Conservation (phyloP, 2,113 vertebrate genomes). For the Hypomesus transpacificus region DNA sequence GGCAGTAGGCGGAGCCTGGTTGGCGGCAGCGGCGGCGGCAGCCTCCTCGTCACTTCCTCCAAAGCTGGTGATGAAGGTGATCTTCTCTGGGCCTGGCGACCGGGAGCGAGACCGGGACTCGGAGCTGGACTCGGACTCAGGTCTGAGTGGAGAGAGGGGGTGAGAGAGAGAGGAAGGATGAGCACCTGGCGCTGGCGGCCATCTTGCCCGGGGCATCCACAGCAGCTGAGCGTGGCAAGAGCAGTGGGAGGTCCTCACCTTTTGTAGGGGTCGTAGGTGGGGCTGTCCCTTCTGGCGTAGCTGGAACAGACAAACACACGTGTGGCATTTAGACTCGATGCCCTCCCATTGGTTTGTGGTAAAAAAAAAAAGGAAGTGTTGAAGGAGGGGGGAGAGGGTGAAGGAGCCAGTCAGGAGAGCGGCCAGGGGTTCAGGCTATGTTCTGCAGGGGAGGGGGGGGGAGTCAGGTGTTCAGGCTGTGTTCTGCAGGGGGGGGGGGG, state of each 20-base stretch:
- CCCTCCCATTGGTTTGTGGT: background rate
- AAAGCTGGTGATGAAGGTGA: conserved; percentile 95
- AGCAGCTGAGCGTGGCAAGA: background rate
- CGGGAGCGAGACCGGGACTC: conserved; percentile 83
- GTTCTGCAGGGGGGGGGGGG: too few relatives aligned
- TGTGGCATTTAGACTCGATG: background rate
- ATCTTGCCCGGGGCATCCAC: background rate
- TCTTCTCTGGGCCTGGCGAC: conserved; percentile 83
- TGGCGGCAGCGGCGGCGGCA: conserved; percentile 32
- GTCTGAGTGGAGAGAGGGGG: conserved; percentile 54
- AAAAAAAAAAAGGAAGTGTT: too few relatives aligned
- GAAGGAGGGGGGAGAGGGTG: background rate
- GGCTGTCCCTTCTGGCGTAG: conserved; percentile 92
- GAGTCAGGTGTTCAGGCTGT: too few relatives aligned
- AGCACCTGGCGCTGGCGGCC: background rate
- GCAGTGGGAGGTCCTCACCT: conserved; percentile 66
- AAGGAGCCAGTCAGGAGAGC: too few relatives aligned
- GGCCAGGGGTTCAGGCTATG: too few relatives aligned
- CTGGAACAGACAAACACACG: conserved; percentile 53
- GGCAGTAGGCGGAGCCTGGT: conserved; percentile 55
- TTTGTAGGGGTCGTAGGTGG: conserved; percentile 95
- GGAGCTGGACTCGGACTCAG: conserved; percentile 83
- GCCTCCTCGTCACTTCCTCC: conserved; percentile 92
- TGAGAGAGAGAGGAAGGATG: background rate
- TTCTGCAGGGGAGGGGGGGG: too few relatives aligned